Percentiles rank a stretch among this genome's conserved stretches.
Conservation (phyloP, 2,888 invertebrate species). For the Ophion costatus region DNA sequence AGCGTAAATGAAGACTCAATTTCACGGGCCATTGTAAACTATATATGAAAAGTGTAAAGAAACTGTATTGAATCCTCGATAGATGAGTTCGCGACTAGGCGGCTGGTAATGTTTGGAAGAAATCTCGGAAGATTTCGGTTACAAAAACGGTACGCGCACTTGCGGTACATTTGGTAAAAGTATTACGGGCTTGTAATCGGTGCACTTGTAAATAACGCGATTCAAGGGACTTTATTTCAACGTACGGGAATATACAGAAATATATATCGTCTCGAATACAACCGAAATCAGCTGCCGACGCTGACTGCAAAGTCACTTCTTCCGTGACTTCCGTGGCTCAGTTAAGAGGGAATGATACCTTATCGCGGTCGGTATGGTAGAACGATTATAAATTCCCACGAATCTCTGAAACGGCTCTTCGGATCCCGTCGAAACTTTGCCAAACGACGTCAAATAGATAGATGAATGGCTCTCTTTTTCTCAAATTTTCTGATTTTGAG, state of each 20-base stretch:
- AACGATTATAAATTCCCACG: no score
- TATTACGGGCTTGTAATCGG: slow-evolving; percentile 17
- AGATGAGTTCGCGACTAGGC: background rate
- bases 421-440: no score
- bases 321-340: background rate
- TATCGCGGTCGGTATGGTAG: no score
- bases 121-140: slow-evolving; percentile 9
- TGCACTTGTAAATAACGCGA: slow-evolving; percentile 59
- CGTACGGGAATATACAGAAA: slow-evolving; percentile 32
- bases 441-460: no score
- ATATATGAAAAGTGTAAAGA: slow-evolving; percentile 18
- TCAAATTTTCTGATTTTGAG: no score
- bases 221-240: slow-evolving; percentile 30
- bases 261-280: slow-evolving; percentile 7
- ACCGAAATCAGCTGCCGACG: slow-evolving; percentile 57
- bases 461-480: no score
- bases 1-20: slow-evolving; percentile 40
- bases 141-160: slow-evolving; percentile 7
- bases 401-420: no score
- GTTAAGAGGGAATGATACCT: no score
- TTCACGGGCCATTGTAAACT: slow-evolving; percentile 55
- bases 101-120: background rate
- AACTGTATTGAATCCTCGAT: slow-evolving; percentile 8
- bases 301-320: slow-evolving; percentile 22
- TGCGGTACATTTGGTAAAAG: slow-evolving; percentile 16